Conservation (phyloP, 2,888 invertebrate species). For the Folsomia candida region DNA sequence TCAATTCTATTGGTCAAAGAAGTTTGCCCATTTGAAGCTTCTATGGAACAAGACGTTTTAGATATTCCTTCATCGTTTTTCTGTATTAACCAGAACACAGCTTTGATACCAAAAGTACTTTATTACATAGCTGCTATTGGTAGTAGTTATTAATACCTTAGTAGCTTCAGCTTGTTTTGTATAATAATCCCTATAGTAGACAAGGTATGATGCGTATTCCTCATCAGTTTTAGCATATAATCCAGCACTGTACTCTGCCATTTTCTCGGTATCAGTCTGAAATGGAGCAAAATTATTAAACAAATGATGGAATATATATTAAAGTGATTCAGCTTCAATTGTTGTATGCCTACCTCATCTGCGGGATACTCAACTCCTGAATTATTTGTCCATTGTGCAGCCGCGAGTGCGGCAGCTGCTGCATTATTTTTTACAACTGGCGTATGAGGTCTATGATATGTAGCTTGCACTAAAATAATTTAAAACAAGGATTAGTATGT, state of each 20-base stretch:
- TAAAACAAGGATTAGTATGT: slow-evolving; percentile 51
- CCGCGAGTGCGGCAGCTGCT: slow-evolving; percentile 55
- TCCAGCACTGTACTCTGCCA: slow-evolving; percentile 74
- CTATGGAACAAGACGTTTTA: neutral
- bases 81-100: neutral
- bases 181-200: slow-evolving; percentile 73
- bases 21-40: neutral
- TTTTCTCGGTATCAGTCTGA: slow-evolving; percentile 66
- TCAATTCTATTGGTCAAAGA: slow-evolving; percentile 3
- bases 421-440: slow-evolving; percentile 51
- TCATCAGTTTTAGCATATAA: slow-evolving; percentile 70
- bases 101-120: neutral
- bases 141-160: too few species aligned
- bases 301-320: neutral
- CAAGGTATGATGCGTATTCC: slow-evolving; percentile 68
- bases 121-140: neutral
- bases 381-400: slow-evolving; percentile 56
- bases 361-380: slow-evolving; percentile 1
- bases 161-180: slow-evolving; percentile 51
- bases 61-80: neutral
- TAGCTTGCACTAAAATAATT: slow-evolving; percentile 56
- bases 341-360: too few species aligned
- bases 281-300: neutral
- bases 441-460: slow-evolving; percentile 55
- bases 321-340: too few species aligned